These are phyloP conservation scores for Polypterus bichir DNA, from an alignment of 2,113 vertebrate species.

Conservation along the genomic window DNA sequence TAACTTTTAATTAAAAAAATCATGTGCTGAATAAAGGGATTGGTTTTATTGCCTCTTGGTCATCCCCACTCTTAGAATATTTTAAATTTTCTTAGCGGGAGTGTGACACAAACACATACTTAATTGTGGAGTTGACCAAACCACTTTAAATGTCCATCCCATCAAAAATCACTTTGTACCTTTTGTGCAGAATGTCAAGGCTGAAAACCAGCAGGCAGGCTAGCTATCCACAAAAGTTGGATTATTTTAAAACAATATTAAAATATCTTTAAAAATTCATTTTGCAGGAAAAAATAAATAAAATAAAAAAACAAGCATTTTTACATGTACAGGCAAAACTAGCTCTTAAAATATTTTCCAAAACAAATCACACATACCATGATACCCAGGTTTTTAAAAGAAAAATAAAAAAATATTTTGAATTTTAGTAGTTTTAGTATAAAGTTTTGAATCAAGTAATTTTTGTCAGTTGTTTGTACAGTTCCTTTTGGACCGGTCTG, in stretches of 20 bases:
- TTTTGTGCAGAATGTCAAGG: too few species aligned
- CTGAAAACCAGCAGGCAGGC: too few species aligned
- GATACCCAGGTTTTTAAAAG: slow-evolving; percentile 23
- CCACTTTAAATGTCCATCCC: too few species aligned
- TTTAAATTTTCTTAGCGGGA: too few species aligned
- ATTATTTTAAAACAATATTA: slow-evolving; percentile 3
- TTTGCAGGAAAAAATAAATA: not conserved
- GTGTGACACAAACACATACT: too few species aligned
- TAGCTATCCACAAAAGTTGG: not conserved
- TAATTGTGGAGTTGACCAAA: too few species aligned
- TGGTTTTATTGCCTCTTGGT: too few species aligned
- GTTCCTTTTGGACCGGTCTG: slow-evolving; percentile 48
- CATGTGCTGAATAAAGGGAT: too few species aligned
- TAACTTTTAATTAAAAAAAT: too few species aligned
- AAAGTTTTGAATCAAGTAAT: slow-evolving; percentile 53
- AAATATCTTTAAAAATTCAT: not conserved
- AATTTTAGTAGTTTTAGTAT: slow-evolving; percentile 60
- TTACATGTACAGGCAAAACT: slow-evolving; percentile 13
- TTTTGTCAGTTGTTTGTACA: slow-evolving; percentile 57
- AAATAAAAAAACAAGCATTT: slow-evolving; percentile 1
- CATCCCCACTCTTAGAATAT: too few species aligned
- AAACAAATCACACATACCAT: slow-evolving; percentile 7
- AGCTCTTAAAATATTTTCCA: slow-evolving; percentile 6
- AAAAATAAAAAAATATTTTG: slow-evolving; percentile 48
- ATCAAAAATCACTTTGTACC: too few species aligned